These are phyloP conservation scores for Eilema griseolum DNA, from an alignment of 2,888 invertebrate species.

Conservation along the genomic window DNA sequence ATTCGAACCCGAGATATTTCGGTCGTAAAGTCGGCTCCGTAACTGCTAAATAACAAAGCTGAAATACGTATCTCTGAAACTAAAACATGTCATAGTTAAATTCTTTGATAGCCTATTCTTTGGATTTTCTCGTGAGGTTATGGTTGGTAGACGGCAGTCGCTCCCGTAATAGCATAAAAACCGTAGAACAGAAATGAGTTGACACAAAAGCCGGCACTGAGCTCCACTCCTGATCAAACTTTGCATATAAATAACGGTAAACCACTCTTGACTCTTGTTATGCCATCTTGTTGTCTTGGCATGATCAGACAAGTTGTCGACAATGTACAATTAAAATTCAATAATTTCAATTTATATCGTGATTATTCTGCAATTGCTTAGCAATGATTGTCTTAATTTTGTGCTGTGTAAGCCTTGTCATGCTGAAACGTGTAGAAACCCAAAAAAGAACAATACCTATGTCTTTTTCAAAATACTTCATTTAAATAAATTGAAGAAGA, in stretches of 20 bases:
- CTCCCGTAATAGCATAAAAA: too few relatives aligned
- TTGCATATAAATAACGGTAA: too few relatives aligned
- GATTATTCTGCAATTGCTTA: neutral
- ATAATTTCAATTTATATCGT: neutral
- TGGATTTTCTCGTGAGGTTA: too few relatives aligned
- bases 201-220: neutral
- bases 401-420: neutral
- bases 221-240: neutral
- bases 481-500: neutral
- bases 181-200: too few relatives aligned
- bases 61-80: too few relatives aligned
- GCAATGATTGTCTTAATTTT: neutral
- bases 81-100: too few relatives aligned
- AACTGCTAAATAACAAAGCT: too few relatives aligned
- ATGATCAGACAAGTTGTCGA: neutral
- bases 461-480: neutral
- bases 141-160: too few relatives aligned
- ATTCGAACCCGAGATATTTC: too few relatives aligned
- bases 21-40: too few relatives aligned
- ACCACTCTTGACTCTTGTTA: neutral
- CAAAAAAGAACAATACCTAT: neutral
- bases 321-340: neutral
- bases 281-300: neutral
- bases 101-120: too few relatives aligned
- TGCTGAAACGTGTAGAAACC: neutral